Evolutionary conservation across 1,140 invertebrate species (phyloP).

Genomic region (Aphelenchoides besseyi): DNA sequence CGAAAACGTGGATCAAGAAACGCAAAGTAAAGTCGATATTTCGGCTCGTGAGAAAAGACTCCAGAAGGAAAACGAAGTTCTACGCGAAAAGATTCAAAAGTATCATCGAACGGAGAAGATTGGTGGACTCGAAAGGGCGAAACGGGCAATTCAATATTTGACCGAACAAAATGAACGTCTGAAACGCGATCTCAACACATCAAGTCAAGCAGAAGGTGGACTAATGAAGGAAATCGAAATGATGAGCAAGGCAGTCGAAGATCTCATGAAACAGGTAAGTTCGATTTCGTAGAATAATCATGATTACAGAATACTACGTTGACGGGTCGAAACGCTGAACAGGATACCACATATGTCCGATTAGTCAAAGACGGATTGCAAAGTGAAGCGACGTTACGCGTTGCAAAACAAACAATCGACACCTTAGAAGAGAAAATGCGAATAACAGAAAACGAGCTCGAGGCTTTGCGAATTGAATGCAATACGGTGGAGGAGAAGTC

Average conservation of each 20-base stretch:
- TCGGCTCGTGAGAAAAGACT: neutral
- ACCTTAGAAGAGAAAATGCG: constrained; percentile 32
- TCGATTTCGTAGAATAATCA: constrained; percentile 65
- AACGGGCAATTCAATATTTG: constrained; percentile 33
- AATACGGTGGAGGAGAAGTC: constrained; percentile 95
- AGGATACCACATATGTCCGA: neutral
- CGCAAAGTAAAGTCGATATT: neutral
- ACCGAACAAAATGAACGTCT: constrained; percentile 45
- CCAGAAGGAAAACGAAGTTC: neutral
- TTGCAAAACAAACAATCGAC: constrained; percentile 31
- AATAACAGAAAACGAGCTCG: constrained; percentile 71
- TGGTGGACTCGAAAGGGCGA: neutral
- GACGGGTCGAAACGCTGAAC: neutral
- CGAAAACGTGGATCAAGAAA: neutral
- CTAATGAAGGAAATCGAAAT: constrained; percentile 98
- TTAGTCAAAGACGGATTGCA: constrained; percentile 19
- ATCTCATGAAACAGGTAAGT: constrained; percentile 99
- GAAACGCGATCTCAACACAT: constrained; percentile 37
- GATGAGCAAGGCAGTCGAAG: constrained; percentile 84
- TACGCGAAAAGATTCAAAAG: neutral
- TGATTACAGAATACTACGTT: neutral
- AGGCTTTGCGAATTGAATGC: constrained; percentile 89
- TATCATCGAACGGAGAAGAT: neutral
- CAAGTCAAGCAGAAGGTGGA: constrained; percentile 82
- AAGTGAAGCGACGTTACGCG: constrained; percentile 13